Percentiles rank a stretch among this genome's conserved stretches.
Evolutionary conservation across 2,888 invertebrate species (phyloP).

Genomic region (Chloromyia formosa): DNA sequence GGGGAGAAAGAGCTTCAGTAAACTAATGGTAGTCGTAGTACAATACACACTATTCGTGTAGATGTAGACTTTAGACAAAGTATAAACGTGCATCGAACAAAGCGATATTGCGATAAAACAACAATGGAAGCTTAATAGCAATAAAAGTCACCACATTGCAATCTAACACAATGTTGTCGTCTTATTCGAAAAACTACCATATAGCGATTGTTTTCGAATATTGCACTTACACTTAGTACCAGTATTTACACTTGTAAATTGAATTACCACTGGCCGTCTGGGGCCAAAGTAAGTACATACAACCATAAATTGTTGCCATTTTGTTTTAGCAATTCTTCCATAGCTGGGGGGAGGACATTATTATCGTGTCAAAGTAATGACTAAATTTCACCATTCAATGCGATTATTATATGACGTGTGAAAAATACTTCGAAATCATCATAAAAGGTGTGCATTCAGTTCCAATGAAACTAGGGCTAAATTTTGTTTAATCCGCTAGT

Average conservation of each 20-base stretch:
- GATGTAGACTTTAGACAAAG: background rate
- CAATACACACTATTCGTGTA: no score
- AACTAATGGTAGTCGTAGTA: no score
- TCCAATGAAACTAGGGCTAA: conserved; percentile 11
- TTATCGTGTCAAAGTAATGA: conserved; percentile 30
- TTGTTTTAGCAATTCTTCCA: background rate
- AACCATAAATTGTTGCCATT: conserved; percentile 21
- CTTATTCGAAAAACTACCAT: background rate
- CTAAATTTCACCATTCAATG: conserved; percentile 37
- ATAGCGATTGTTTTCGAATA: conserved; percentile 26
- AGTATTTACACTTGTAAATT: conserved; percentile 31
- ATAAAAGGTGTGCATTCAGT: conserved; percentile 8
- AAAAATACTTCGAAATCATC: conserved; percentile 25
- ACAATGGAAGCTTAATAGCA: conserved; percentile 32
- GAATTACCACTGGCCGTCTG: background rate
- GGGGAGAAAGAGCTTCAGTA: background rate
- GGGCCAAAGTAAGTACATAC: background rate
- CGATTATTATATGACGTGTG: conserved; percentile 29
- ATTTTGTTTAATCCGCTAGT: no score
- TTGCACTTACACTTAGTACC: background rate
- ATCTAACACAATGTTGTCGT: conserved; percentile 40
- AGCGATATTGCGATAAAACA: conserved; percentile 28
- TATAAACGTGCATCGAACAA: conserved; percentile 38
- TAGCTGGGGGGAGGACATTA: conserved; percentile 11
- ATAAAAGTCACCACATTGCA: conserved; percentile 18